Base-by-base conservation (phyloP, 2,888 invertebrate genomes). In the Hypolimnas misippus region DNA sequence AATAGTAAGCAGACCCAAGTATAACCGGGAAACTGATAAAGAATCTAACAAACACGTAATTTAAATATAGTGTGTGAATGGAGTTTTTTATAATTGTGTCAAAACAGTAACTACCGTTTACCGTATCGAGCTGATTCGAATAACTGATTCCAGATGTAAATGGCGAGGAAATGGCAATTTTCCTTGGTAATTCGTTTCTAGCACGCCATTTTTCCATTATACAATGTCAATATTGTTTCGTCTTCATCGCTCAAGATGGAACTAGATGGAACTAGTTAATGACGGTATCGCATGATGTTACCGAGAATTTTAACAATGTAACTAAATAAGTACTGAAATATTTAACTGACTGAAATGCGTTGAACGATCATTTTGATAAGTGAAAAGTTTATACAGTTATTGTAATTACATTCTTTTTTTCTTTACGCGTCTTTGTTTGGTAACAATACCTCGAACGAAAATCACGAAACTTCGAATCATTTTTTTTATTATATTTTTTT, bases 171-270 rank as follows among this genome's bases (percentile, higher is more conserved):
- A 87, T 84, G 78, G 86, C 86, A 85, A 84, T 86, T 87, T 88
- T 84, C 84, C 81, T 81, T 74, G 70, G 82, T 88, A 89, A 88
- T 87, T 83, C 81, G 79, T 83, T 81, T 77, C 74, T 76, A 77
- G 79, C 89, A 90, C 89, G 90, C 89, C 75, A 90, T 87, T 86
- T 88, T 87, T 87, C 87, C 89, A 90, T 90, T 88, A 90, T 83
- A 84, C 81, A 88, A 87, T 88, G 89, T 87, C 89, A 90, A 89
- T 89, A 90, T 87, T 88, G 84, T 86, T 89, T 84, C 82, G 86
- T 89, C 87, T 88, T 87, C 88, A 84, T 87, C 83, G 81, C 75
- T 80, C 80, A 78, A 81, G 53, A 62, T 40, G 62, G 40, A 79
- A 86, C 84, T 84, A 81, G 77, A 82, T 78, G 84, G 82, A 83